A percentile compares a stretch with the other conserved stretches of the same genome.
Conservation (phyloP, 2,888 invertebrate genomes). For the Gortyna flavago region DNA sequence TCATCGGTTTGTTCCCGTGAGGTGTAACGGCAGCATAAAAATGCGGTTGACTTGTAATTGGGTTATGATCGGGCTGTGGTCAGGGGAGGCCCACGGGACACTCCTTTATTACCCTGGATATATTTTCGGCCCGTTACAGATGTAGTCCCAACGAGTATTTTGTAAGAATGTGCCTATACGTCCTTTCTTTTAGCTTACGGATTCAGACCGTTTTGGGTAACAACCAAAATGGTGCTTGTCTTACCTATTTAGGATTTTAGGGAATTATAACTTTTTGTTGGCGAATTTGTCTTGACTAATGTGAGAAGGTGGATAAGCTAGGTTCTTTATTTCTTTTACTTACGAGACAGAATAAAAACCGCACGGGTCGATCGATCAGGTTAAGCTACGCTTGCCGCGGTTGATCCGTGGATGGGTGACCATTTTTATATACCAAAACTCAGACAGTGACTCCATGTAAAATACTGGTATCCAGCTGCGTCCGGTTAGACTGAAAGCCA, state of each 20-base stretch:
- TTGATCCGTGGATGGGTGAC: neutral
- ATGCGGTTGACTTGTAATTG: slow-evolving; percentile 80
- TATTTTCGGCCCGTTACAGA: slow-evolving; percentile 69
- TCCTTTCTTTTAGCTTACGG: slow-evolving; percentile 50
- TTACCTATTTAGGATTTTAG: slow-evolving; percentile 20
- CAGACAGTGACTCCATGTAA: neutral
- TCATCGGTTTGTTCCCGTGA: slow-evolving; percentile 71
- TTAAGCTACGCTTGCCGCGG: neutral
- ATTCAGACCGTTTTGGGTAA: slow-evolving; percentile 38
- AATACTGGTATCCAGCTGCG: neutral
- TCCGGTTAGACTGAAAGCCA: neutral
- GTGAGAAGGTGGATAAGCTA: neutral
- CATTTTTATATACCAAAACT: neutral
- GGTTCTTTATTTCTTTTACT: neutral
- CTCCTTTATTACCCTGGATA: slow-evolving; percentile 75
- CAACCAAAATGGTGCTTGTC: slow-evolving; percentile 37
- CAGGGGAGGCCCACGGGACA: slow-evolving; percentile 69
- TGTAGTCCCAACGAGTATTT: slow-evolving; percentile 62
- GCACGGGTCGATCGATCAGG: neutral
- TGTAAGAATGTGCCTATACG: slow-evolving; percentile 60
- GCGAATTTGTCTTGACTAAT: slow-evolving; percentile 5
- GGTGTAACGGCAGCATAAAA: slow-evolving; percentile 77
- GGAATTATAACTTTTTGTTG: slow-evolving; percentile 21
- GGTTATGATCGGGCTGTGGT: slow-evolving; percentile 79
- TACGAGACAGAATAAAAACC: neutral